A percentile compares a stretch with the other conserved stretches of the same genome.
Conservation (phyloP, 2,113 vertebrate species). For the Callopanchax toddi region DNA sequence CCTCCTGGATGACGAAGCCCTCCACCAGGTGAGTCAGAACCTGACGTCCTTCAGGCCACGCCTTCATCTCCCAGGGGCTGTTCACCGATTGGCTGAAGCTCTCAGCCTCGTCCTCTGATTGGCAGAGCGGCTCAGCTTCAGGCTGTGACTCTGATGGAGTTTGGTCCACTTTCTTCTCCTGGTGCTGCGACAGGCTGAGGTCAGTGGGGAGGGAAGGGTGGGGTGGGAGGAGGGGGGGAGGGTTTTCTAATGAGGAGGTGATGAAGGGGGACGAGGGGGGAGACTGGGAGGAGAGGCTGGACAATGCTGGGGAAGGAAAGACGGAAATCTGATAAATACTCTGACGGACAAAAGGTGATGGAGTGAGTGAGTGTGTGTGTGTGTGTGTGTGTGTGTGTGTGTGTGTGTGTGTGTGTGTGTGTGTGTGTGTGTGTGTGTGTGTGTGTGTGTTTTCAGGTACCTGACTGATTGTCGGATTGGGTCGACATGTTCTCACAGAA, state of each 20-base stretch:
- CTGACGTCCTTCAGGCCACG: slow-evolving; percentile 70
- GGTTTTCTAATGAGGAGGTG: slow-evolving; percentile 47
- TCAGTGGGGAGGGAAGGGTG: slow-evolving; percentile 66
- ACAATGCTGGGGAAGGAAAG: slow-evolving; percentile 62
- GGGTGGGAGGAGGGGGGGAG: slow-evolving; percentile 42
- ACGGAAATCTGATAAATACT: neutral
- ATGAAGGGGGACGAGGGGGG: slow-evolving; percentile 72
- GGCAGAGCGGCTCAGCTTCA: slow-evolving; percentile 18
- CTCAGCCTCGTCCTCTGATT: slow-evolving; percentile 45
- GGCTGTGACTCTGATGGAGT: slow-evolving; percentile 8
- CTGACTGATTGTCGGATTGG: slow-evolving; percentile 80
- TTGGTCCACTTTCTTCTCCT: slow-evolving; percentile 1
- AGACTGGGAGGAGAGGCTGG: slow-evolving; percentile 80
- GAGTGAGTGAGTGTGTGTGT: too few relatives aligned
- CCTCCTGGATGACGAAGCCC: slow-evolving; percentile 97
- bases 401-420: too few relatives aligned
- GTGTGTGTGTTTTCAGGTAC: slow-evolving; percentile 33
- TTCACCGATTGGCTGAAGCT: slow-evolving; percentile 28
- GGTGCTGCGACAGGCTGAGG: slow-evolving; percentile 32
- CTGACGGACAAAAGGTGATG: too few relatives aligned
- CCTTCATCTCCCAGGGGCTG: slow-evolving; percentile 54
- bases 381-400: too few relatives aligned
- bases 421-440: neutral
- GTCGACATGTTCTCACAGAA: slow-evolving; percentile 74
- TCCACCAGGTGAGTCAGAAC: slow-evolving; percentile 96